Evolutionary conservation across 2,888 invertebrate species (phyloP), one percentile per base, ranked within the genome.

Genomic region (Drosophila pseudotakahashii): DNA sequence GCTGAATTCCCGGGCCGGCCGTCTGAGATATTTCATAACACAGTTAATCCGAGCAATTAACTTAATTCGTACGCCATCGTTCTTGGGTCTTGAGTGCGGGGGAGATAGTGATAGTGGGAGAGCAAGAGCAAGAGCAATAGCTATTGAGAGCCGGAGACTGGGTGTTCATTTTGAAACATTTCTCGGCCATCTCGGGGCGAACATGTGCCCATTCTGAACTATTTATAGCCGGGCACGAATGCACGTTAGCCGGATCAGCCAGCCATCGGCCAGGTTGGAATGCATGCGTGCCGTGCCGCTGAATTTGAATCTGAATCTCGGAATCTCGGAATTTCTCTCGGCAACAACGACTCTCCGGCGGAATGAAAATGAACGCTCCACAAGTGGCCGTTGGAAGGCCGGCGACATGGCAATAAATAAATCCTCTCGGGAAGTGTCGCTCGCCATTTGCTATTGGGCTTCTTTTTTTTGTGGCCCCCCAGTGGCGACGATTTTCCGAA

Each of bases 351-450:
- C 52, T 51, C 37, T 58, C 30, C 14, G 14, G 23, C 62, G 26
- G 45, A 73, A 82, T 88, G 89, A 88, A 47, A 72, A 81, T 86
- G 89, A 86, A 88, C 73, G 60, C 68, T 87, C 83, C 88, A 89
- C 89, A 89, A 89, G 89, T 89, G 90, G 87, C 77, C 81, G 74
- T 81, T 84, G 85, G 88, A 86, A 84, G 58, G 39, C 37, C 41
- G 36, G 54, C 30, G 68, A 51, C 48, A 36, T 10, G 42, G 36
- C 44, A 58, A 42, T 51, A 48, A 68, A 58, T 51, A 51, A 42
- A 48, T 45, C 42, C 53, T 74, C 76, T 73, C 67, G 55, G 44
- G 13, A 54, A 47, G 68, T 66, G 64, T 60, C 52, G 62, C 80
- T 74, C 37, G 66, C 26, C n/a, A 13, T 58, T 75, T 68, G 75